Evolutionary conservation across 1,140 invertebrate species (phyloP).

Genomic region (Xylocopa sonorina): DNA sequence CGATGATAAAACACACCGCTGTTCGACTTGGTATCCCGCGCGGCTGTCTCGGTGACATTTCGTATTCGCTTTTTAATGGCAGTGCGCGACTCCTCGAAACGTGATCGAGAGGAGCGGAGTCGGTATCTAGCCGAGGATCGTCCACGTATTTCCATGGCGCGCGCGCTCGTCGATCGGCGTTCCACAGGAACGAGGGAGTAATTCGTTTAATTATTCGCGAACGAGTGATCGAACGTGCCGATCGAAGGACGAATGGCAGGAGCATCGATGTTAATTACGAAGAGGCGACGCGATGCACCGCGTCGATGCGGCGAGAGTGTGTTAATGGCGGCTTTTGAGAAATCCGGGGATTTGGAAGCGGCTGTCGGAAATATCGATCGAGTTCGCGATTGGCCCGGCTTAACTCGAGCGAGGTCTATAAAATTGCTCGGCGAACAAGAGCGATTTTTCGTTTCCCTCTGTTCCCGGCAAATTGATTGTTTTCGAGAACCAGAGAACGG

Average conservation of each 20-base stretch:
- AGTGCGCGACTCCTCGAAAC: background rate
- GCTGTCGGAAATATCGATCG: background rate
- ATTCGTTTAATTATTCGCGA: background rate
- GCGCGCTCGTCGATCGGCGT: background rate
- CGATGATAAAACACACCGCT: slow-evolving; percentile 34
- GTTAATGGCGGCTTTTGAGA: slow-evolving; percentile 15
- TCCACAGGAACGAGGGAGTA: background rate
- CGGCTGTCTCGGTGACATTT: slow-evolving; percentile 57
- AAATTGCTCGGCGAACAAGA: background rate
- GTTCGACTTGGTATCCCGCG: background rate
- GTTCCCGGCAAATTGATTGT: background rate
- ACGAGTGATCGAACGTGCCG: too few species aligned
- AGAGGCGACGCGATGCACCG: background rate
- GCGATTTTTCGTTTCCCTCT: background rate
- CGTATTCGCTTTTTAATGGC: slow-evolving; percentile 18
- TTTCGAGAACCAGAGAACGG: too few species aligned
- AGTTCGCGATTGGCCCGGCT: background rate
- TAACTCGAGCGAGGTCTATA: background rate
- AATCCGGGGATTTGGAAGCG: slow-evolving; percentile 15
- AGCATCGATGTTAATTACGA: slow-evolving; percentile 5
- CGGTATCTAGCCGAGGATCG: too few species aligned
- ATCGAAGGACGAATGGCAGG: too few species aligned
- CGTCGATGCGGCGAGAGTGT: background rate
- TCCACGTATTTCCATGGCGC: too few species aligned
- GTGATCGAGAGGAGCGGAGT: slow-evolving; percentile 7